These are phyloP conservation scores for Habrosyne pyritoides DNA, from an alignment of 2,888 invertebrate species.

Conservation along the genomic window DNA sequence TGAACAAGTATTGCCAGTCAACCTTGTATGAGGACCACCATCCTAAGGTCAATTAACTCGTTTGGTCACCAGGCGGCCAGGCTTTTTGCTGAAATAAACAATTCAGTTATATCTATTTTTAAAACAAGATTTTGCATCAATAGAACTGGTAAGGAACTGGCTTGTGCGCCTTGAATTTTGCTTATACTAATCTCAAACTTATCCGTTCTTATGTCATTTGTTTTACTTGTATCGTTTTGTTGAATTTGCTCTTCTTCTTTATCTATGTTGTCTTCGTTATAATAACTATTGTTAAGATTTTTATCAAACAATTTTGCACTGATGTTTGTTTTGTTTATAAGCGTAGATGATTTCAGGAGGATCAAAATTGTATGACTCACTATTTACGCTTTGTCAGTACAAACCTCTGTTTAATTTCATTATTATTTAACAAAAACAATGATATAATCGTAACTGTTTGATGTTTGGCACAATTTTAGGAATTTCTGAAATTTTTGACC, in stretches of 20 bases:
- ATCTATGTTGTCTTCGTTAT: neutral
- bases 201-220: neutral
- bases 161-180: neutral
- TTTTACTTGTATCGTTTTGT: neutral
- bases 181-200: neutral
- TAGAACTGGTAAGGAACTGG: neutral
- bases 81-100: neutral
- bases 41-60: neutral
- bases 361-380: too few species aligned
- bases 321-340: too few species aligned
- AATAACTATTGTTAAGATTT: neutral
- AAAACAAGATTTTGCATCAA: neutral
- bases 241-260: neutral
- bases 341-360: too few species aligned
- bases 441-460: too few species aligned
- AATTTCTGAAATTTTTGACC: too few species aligned
- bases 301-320: too few species aligned
- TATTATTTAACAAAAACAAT: too few species aligned
- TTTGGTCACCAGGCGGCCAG: neutral
- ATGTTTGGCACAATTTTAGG: too few species aligned
- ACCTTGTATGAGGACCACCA: neutral
- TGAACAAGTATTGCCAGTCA: neutral
- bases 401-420: too few species aligned
- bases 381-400: too few species aligned
- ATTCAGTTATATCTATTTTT: neutral